phyloP scores from a whole-genome alignment of 2,888 invertebrate genomes.

The Trichopoda pennipes region DNA sequence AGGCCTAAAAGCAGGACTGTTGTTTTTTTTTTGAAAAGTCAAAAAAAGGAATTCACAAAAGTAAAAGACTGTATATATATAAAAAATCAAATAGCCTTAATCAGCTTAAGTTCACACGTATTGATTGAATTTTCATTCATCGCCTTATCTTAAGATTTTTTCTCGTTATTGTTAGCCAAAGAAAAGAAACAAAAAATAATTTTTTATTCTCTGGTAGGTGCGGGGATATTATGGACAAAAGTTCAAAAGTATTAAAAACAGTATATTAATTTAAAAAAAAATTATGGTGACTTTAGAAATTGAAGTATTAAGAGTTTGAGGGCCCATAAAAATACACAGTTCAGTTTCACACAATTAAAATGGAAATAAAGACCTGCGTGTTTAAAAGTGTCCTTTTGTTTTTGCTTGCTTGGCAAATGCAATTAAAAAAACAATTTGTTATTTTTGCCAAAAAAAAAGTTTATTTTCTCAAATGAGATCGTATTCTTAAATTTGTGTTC shows the following conservation, averaged over 20 bases:
- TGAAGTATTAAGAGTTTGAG: slow-evolving; percentile 19
- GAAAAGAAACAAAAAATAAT: slow-evolving; percentile 13
- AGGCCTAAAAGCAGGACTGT: slow-evolving; percentile 57
- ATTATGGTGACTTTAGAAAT: slow-evolving; percentile 2
- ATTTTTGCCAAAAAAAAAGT: slow-evolving; percentile 15
- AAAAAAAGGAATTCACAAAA: slow-evolving; percentile 3
- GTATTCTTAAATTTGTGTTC: slow-evolving; percentile 37
- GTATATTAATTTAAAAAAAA: background rate
- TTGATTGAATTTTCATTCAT: slow-evolving; percentile 69
- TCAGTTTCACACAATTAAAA: background rate
- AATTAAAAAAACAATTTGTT: slow-evolving; percentile 57
- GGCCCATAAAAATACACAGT: slow-evolving; percentile 7
- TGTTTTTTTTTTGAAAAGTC: slow-evolving; percentile 41
- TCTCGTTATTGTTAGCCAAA: background rate
- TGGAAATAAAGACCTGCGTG: slow-evolving; percentile 48
- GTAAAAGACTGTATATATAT: background rate
- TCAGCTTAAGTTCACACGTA: slow-evolving; percentile 80
- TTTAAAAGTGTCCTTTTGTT: slow-evolving; percentile 47
- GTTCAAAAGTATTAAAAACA: slow-evolving; percentile 44
- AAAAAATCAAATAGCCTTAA: slow-evolving; percentile 72
- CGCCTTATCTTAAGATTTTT: slow-evolving; percentile 13
- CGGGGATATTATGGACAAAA: slow-evolving; percentile 12
- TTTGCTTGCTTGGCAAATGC: slow-evolving; percentile 36
- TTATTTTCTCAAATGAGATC: background rate
- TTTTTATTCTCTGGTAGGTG: no score